Base-by-base conservation (phyloP, 2,888 invertebrate species). In the Apantesis nais region DNA sequence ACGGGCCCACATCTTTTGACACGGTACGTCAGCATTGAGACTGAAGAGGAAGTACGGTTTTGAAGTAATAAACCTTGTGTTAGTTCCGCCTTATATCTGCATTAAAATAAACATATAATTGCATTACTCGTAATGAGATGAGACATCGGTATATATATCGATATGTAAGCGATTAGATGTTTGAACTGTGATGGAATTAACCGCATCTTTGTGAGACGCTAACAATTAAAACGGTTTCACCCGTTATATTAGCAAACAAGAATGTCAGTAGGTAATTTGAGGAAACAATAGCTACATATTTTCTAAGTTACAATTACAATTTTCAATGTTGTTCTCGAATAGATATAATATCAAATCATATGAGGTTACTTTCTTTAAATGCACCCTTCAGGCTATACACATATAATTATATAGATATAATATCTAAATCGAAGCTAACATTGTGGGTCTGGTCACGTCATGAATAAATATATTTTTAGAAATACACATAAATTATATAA, bases 11-110 rank as follows among this genome's bases (percentile, higher is more conserved):
- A 22, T 60, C 9, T 34, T 70, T 70, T 71, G 39, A 66, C 71
- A 81, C 70, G 67, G 77, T 71, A 61, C 64, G 62, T 72, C 63
- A 70, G 22, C 25, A 68, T 58, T 62, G 41, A 68, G 39, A 67
- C 67, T 68, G 22, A 73, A 71, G 52, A 77, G 79, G 82, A 79
- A 81, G 70, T 65, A 61, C 65, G 52, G 41, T 60, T 68, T 44
- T 67, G 48, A 58, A 25, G 72, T 48, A 39, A 62, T 25, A 67
- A 62, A 77, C 70, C 75, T 81, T 77, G 81, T 37, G 48, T 61
- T 58, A 58, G 71, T 76, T 80, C 78, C 74, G 74, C 73, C 39
- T 66, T 22, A 39, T 9, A 39, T 25, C 29, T 52, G 39, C 41
- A 37, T 74, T 70, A 31, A 41, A 62, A 48, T 62, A 68, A 55